Conservation (phyloP, 2,797 vertebrate genomes). For the Leucoraja ocellata region DNA sequence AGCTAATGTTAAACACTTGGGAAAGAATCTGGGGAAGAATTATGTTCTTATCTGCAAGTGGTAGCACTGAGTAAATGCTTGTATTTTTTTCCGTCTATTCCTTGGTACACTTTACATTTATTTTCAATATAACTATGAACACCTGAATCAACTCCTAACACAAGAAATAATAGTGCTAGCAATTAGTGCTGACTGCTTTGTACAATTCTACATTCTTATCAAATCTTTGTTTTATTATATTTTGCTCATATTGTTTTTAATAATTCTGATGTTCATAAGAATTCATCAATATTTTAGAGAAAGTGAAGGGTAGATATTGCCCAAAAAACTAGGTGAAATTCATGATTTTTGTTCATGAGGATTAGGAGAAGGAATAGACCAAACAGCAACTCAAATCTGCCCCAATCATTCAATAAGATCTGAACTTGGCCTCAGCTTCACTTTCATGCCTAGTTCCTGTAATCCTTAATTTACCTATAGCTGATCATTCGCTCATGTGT, state of each 20-base stretch:
- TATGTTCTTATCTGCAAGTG: conserved; percentile 17
- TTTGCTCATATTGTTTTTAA: background rate
- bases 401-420: too few species aligned
- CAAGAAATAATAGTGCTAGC: background rate
- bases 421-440: too few species aligned
- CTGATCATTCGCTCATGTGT: too few species aligned
- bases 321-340: background rate
- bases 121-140: background rate
- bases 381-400: too few species aligned
- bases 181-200: background rate
- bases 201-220: background rate
- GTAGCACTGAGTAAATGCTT: background rate
- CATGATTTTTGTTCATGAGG: background rate
- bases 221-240: background rate
- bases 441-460: too few species aligned
- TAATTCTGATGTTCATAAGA: too few species aligned
- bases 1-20: conserved; percentile 35
- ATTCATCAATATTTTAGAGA: background rate
- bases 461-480: too few species aligned
- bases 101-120: background rate
- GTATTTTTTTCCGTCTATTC: too few species aligned
- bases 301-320: background rate
- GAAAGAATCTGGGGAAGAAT: conserved; percentile 30
- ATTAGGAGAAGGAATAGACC: too few species aligned
- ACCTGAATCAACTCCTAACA: background rate